Evolutionary conservation across 2,113 vertebrate species (phyloP).

Genomic region (Nyctereutes procyonoides): DNA sequence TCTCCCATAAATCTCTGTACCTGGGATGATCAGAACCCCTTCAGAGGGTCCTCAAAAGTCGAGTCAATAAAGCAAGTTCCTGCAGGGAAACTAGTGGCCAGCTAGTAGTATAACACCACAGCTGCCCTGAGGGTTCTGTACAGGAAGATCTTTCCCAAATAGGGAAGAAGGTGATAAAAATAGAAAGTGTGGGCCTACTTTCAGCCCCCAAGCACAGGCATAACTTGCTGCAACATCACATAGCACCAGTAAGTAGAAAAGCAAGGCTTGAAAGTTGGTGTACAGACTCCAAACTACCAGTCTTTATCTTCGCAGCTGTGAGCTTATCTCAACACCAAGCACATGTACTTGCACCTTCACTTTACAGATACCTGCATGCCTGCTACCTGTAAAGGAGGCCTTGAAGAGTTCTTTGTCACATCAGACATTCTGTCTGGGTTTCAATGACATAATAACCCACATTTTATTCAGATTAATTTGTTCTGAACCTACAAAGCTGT

Average conservation of each 20-base stretch:
- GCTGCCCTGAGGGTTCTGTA: neutral
- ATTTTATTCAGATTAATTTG: slow-evolving; percentile 13
- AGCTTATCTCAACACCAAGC: neutral
- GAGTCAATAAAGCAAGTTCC: neutral
- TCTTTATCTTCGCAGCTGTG: neutral
- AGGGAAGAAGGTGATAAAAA: neutral
- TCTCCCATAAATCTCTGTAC: neutral
- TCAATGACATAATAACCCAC: neutral
- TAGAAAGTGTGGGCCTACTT: neutral
- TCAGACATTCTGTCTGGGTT: slow-evolving; percentile 23
- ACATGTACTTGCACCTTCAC: neutral
- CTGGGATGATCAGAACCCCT: neutral
- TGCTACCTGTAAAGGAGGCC: neutral
- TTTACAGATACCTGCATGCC: neutral
- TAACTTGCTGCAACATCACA: neutral
- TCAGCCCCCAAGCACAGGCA: neutral
- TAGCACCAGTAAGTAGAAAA: neutral
- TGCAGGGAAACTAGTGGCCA: neutral
- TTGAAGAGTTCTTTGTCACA: neutral
- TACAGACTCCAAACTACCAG: neutral
- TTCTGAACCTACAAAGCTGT: neutral
- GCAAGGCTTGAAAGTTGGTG: neutral
- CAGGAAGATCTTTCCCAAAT: neutral
- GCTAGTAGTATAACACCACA: neutral
- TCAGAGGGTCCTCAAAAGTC: neutral